Conservation (phyloP, 2,797 vertebrate species). For the Vultur gryphus region DNA sequence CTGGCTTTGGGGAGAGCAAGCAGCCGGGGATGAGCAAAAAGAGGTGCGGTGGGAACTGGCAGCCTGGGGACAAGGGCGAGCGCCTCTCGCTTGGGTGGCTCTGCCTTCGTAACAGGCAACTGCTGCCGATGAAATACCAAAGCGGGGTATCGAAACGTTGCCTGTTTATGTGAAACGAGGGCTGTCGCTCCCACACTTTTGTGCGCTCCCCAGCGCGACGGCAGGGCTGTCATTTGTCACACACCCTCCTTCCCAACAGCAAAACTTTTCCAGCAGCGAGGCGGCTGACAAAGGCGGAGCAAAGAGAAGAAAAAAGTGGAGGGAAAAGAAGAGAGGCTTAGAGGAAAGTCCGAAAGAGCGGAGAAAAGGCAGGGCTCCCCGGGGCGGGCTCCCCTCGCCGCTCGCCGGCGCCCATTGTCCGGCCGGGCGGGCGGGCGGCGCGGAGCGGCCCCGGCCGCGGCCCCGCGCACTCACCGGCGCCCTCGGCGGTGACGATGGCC, state of each 20-base stretch:
- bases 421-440: not conserved
- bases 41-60: accelerated
- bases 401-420: slow-evolving; percentile 11
- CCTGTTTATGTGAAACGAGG: accelerated
- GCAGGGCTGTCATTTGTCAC: not conserved
- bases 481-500: slow-evolving; percentile 92
- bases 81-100: accelerated
- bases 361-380: not conserved
- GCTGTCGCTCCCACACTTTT: not conserved
- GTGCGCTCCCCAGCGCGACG: not conserved
- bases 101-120: not conserved
- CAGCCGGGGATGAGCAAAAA: accelerated
- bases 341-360: accelerated
- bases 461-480: slow-evolving; percentile 80
- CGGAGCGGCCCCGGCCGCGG: not conserved
- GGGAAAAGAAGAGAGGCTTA: not conserved
- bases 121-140: accelerated
- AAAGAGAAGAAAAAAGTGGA: not conserved
- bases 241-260: not conserved
- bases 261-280: not conserved
- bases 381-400: not conserved
- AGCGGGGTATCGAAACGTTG: accelerated
- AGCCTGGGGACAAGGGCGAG: accelerated
- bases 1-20: too few species aligned
- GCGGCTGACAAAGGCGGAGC: not conserved